Evolutionary conservation across 2,888 invertebrate species (phyloP).

Genomic region (Nomada lathburiana): DNA sequence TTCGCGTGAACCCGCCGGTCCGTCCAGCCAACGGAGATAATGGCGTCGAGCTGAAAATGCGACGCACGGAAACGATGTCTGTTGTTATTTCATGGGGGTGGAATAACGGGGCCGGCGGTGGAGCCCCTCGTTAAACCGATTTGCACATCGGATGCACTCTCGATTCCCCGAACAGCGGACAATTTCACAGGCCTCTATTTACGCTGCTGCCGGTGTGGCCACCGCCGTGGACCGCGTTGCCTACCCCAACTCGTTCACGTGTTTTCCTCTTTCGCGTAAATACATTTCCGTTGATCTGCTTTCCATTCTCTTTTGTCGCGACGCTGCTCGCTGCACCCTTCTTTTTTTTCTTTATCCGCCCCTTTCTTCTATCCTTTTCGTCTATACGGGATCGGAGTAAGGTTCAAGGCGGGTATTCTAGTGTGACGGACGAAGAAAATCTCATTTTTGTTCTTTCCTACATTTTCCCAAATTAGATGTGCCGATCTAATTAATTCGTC

Average conservation of each 20-base stretch:
- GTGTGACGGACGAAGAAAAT: too few relatives aligned
- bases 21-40: constrained; percentile 55
- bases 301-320: neutral
- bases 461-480: too few relatives aligned
- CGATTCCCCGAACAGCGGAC: constrained; percentile 74
- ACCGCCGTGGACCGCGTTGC: neutral
- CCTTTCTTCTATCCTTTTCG: neutral
- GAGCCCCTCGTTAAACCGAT: constrained; percentile 79
- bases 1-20: constrained; percentile 6
- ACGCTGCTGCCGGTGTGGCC: constrained; percentile 32
- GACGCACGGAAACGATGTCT: constrained; percentile 73
- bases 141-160: constrained; percentile 79
- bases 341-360: neutral
- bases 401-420: too few relatives aligned
- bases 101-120: constrained; percentile 48
- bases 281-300: constrained; percentile 38
- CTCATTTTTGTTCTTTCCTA: too few relatives aligned
- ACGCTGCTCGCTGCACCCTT: neutral
- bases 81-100: constrained; percentile 76
- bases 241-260: constrained; percentile 47
- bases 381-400: neutral
- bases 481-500: too few relatives aligned
- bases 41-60: constrained; percentile 72
- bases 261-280: constrained; percentile 54
- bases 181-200: constrained; percentile 74